A percentile compares a stretch with the other conserved stretches of the same genome.
Conservation (phyloP, 2,888 invertebrate species). For the Calliscelio sp. region DNA sequence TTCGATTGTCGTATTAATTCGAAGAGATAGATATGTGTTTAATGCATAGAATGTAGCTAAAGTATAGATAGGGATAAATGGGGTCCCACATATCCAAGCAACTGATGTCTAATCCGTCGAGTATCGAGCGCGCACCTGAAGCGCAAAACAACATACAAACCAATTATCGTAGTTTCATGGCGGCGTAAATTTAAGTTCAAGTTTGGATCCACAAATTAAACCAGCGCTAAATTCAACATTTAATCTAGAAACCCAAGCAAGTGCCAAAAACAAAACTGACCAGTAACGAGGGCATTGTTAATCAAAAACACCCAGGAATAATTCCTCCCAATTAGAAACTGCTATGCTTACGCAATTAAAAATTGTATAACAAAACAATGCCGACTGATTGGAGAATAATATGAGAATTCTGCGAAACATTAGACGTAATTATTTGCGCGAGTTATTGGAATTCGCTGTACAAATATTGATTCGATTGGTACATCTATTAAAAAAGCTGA, state of each 20-base stretch:
- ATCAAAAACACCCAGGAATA: neutral
- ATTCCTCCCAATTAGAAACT: neutral
- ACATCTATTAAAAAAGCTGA: neutral
- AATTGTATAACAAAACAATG: neutral
- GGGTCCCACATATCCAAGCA: conserved; percentile 7
- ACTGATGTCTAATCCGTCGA: conserved; percentile 58
- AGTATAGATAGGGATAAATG: conserved; percentile 39
- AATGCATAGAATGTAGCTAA: conserved; percentile 21
- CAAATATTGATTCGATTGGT: neutral
- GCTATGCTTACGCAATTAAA: neutral
- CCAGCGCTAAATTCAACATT: conserved; percentile 51
- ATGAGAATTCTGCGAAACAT: neutral
- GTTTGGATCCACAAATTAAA: conserved; percentile 52
- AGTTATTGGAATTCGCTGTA: neutral
- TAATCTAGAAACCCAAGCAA: conserved; percentile 42
- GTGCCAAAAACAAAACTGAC: conserved; percentile 44
- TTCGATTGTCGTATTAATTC: neutral
- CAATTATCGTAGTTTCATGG: conserved; percentile 57
- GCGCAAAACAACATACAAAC: conserved; percentile 55
- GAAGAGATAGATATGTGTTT: neutral
- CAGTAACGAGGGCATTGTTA: conserved; percentile 8
- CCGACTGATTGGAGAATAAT: neutral
- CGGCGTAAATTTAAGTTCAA: conserved; percentile 43
- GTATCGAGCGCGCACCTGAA: conserved; percentile 55
- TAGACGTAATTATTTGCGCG: neutral